Conservation (phyloP, 2,888 invertebrate species). For the Deilephila porcellus region DNA sequence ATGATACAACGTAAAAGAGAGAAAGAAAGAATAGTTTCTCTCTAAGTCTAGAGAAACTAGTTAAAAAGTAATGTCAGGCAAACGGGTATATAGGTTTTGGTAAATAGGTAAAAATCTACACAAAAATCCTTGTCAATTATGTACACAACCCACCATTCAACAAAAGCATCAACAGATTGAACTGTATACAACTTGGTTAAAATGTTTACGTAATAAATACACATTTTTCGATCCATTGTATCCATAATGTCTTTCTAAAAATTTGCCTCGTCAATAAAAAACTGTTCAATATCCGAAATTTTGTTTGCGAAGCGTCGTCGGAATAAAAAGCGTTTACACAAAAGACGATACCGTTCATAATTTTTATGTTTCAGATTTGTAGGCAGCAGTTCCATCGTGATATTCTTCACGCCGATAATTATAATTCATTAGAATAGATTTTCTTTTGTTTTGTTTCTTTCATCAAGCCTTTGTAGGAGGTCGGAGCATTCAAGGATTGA, state of each 20-base stretch:
- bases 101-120: no score
- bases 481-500: constrained; percentile 53
- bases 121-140: no score
- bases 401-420: constrained; percentile 43
- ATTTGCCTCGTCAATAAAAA: neutral
- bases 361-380: constrained; percentile 78
- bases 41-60: no score
- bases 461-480: constrained; percentile 49
- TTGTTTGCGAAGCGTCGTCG: constrained; percentile 50
- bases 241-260: neutral
- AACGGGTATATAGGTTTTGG: no score
- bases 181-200: no score
- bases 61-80: no score
- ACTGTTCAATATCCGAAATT: neutral
- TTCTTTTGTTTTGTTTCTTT: constrained; percentile 42
- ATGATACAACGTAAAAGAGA: no score
- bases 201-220: no score
- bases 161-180: no score
- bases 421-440: constrained; percentile 45
- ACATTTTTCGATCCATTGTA: neutral
- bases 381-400: constrained; percentile 52
- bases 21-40: no score
- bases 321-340: constrained; percentile 40
- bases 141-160: no score
- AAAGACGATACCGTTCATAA: constrained; percentile 60